Evolutionary conservation across 1,140 invertebrate species (phyloP).

Genomic region (Ceratosolen solmsi): DNA sequence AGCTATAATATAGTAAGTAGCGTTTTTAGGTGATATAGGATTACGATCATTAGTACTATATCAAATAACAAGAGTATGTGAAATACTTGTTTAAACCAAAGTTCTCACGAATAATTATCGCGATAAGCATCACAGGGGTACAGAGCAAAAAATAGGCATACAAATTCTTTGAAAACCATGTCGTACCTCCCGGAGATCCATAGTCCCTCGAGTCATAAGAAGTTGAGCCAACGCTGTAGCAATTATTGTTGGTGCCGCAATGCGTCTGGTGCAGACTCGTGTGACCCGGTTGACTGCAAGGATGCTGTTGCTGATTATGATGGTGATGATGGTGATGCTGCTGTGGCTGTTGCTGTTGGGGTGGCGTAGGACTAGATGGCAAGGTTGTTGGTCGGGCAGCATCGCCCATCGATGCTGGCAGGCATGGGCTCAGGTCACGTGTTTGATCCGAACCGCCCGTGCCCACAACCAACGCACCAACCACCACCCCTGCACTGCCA

Average conservation of each 20-base stretch:
- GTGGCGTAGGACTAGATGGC: constrained; percentile 67
- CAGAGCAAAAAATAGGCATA: not conserved
- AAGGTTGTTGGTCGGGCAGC: constrained; percentile 72
- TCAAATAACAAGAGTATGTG: not conserved
- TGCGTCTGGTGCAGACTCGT: constrained; percentile 68
- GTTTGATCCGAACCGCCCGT: constrained; percentile 76
- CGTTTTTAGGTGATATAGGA: no score
- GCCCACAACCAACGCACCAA: not conserved
- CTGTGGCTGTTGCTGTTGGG: constrained; percentile 52
- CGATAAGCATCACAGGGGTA: not conserved
- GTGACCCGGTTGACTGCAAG: constrained; percentile 58
- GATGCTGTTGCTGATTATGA: constrained; percentile 63
- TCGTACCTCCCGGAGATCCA: constrained; percentile 69
- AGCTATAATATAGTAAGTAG: no score
- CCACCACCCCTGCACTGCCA: not conserved
- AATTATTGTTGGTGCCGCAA: constrained; percentile 71
- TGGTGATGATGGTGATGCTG: constrained; percentile 60
- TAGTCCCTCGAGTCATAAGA: constrained; percentile 72
- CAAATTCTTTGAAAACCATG: not conserved
- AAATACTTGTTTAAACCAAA: not conserved
- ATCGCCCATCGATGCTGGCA: constrained; percentile 79
- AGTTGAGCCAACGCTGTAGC: constrained; percentile 69
- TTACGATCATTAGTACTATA: constrained; percentile 2
- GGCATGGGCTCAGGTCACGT: constrained; percentile 81
- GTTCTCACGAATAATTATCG: not conserved